Base-by-base conservation (phyloP, 2,888 invertebrate genomes). In the Blera fallax region DNA sequence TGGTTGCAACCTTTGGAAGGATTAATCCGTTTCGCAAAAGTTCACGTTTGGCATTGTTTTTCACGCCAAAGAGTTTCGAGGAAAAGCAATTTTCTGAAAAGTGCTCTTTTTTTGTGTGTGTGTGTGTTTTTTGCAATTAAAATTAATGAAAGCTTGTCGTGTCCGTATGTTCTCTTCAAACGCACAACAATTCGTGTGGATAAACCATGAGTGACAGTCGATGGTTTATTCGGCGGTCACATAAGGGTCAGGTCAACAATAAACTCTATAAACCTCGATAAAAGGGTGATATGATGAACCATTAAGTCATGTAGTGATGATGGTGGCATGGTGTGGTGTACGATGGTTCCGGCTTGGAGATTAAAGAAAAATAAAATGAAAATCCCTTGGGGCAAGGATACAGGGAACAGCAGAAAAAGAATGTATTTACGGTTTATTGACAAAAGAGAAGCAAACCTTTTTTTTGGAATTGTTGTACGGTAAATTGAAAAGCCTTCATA, bases 121-220 rank as follows among this genome's bases (percentile, higher is more conserved):
- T n/a, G n/a, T n/a, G n/a, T n/a, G n/a, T n/a, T 29, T 24, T 48
- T 48, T 40, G 27, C 65, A 80, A 80, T 77, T 77, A 80, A 80
- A 60, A 65, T 65, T 65, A 80, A 73, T 67, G 77, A 77, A 69
- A 77, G 60, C 43, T 8, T 16, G 52, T 11, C 48, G 45, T 18
- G 16, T n/a, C n/a, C n/a, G n/a, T n/a, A n/a, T n/a, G n/a, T n/a
- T 64, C 40, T 43, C 64, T 50, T 21, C 64, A 64, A 18, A 54
- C 43, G 60, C 43, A n/a, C n/a, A 62, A 18, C 48, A 67, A 56
- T 48, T 21, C 10, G 34, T 34, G 34, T 34, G 34, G 62, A 14
- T 34, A 77, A 34, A 14, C 69, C 60, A 70, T 70, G 60, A 45
- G 45, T 64, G 27, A 37, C 62, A 62, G 27, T 64, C 43, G 54